These are phyloP conservation scores for Nylanderia fulva DNA, from an alignment of 1,140 invertebrate genomes.

Conservation along the genomic window DNA sequence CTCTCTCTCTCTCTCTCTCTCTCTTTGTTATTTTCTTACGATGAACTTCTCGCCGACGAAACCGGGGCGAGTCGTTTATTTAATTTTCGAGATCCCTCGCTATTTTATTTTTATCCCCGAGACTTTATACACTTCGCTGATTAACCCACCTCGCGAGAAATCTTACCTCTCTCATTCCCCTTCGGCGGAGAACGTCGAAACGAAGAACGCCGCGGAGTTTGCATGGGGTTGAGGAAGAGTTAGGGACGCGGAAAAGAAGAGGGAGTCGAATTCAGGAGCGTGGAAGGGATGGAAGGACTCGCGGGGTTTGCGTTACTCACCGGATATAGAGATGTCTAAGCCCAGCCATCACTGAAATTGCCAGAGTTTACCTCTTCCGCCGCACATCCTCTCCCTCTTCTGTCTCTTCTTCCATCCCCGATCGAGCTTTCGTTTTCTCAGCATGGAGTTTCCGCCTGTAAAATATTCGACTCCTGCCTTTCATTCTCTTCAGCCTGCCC, in stretches of 20 bases:
- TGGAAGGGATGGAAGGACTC: constrained; percentile 72
- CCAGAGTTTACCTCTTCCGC: constrained; percentile 80
- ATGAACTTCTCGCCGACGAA: constrained; percentile 63
- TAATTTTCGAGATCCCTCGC: constrained; percentile 74
- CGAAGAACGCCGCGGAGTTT: constrained; percentile 49
- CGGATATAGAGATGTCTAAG: constrained; percentile 83
- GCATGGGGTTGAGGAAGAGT: constrained; percentile 58
- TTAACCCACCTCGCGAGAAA: constrained; percentile 76
- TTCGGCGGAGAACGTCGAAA: constrained; percentile 47
- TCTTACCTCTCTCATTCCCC: constrained; percentile 39
- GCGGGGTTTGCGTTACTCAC: constrained; percentile 79
- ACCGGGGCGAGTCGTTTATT: constrained; percentile 78
- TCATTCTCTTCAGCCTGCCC: constrained; percentile 22
- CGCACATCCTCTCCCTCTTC: constrained; percentile 65
- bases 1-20: constrained; percentile 49
- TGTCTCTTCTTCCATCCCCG: constrained; percentile 12
- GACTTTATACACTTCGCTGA: constrained; percentile 81
- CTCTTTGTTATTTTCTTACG: constrained; percentile 48
- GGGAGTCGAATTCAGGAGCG: constrained; percentile 69
- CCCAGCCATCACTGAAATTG: constrained; percentile 84
- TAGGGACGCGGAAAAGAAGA: constrained; percentile 41
- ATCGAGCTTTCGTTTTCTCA: constrained; percentile 37
- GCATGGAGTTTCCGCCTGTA: constrained; percentile 19
- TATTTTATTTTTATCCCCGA: constrained; percentile 78
- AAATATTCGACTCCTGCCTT: constrained; percentile 54